Conservation (phyloP, 2,888 invertebrate species). For the Euplagia quadripunctaria region DNA sequence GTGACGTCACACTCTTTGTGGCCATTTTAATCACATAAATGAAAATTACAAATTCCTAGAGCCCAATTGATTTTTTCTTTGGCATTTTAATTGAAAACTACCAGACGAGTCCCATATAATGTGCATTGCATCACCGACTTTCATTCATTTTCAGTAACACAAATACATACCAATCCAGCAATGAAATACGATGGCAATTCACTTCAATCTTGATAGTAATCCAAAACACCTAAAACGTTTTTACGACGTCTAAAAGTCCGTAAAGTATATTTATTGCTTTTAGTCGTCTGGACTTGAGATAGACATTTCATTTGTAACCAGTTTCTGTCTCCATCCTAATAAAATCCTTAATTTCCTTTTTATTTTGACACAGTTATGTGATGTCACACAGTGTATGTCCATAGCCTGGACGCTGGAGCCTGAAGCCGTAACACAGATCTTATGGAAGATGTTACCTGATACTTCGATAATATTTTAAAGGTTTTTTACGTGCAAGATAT, state of each 20-base stretch:
- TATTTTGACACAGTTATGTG: constrained; percentile 7
- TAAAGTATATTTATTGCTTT: constrained; percentile 5
- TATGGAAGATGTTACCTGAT: too few species aligned
- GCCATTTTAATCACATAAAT: too few species aligned
- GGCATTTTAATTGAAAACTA: background rate
- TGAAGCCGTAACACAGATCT: too few species aligned
- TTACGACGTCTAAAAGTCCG: constrained; percentile 9
- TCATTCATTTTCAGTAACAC: background rate
- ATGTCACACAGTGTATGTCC: background rate
- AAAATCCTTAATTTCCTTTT: constrained; percentile 19
- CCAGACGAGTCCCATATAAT: background rate
- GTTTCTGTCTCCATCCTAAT: constrained; percentile 7
- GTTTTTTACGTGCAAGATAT: too few species aligned
- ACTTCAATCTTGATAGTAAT: constrained; percentile 1
- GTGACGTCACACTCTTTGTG: too few species aligned
- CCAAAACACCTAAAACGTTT: constrained; percentile 6
- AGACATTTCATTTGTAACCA: constrained; percentile 1
- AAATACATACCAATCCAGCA: background rate
- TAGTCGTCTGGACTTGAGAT: constrained; percentile 6
- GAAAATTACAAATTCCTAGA: background rate
- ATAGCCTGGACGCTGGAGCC: too few species aligned
- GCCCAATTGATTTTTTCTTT: background rate
- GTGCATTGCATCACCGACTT: background rate
- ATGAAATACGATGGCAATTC: constrained; percentile 4
- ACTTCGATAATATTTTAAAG: too few species aligned